Base-by-base conservation (phyloP, 92 coral and sea anemone genomes). In the Plumapathes pennacea region DNA sequence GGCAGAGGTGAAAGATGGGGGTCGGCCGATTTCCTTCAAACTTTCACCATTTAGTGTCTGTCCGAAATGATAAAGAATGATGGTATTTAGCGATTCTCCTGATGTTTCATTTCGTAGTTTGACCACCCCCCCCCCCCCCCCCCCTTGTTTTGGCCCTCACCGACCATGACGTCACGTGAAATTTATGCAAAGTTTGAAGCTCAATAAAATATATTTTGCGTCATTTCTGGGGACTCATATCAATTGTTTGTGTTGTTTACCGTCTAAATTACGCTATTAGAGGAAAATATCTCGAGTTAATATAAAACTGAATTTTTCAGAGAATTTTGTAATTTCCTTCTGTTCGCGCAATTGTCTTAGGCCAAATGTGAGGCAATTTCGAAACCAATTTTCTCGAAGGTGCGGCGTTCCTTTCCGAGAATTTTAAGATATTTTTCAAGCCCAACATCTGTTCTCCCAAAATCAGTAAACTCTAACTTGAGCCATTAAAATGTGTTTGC, bases 71-170 rank as follows among this genome's bases (percentile, higher is more conserved):
- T n/a, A n/a, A n/a, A n/a, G n/a, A n/a, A n/a, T n/a, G n/a, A n/a
- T n/a, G n/a, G n/a, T n/a, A n/a, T n/a, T n/a, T n/a, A n/a, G n/a
- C n/a, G n/a, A n/a, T n/a, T n/a, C n/a, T n/a, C n/a, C n/a, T n/a
- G n/a, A n/a, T n/a, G n/a, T n/a, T n/a, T n/a, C n/a, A n/a, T n/a
- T n/a, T n/a, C n/a, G n/a, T n/a, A n/a, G n/a, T n/a, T n/a, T n/a
- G n/a, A n/a, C n/a, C n/a, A n/a, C n/a, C n/a, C n/a, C n/a, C n/a
- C n/a, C n/a, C n/a, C n/a, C n/a, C n/a, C n/a, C n/a, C n/a, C n/a
- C n/a, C n/a, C n/a, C n/a, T n/a, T 40, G 50, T 44, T 44, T 44
- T 44, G 50, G 50, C 50, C 50, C 22, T 44, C 2, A 4, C 17
- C 50, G 18, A 15, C 21, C 50, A 7, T 44, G 50, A 12, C 3